Conservation (phyloP, 2,113 vertebrate species). For the Pycnonotus jocosus region DNA sequence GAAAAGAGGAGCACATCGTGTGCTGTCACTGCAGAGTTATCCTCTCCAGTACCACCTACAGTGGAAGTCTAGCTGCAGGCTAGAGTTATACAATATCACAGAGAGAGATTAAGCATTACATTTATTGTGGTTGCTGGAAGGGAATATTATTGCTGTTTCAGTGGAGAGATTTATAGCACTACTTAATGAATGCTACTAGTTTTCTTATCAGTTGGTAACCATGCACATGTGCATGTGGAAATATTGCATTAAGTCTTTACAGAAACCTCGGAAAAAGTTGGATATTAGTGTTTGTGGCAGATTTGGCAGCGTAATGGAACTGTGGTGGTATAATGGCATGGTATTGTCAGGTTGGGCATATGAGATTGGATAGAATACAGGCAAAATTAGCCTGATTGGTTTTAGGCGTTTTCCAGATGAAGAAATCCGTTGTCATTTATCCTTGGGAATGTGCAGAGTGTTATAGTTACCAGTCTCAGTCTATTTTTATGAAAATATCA, state of each 20-base stretch:
- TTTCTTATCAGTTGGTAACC: constrained; percentile 61
- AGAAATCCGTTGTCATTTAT: constrained; percentile 5
- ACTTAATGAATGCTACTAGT: constrained; percentile 57
- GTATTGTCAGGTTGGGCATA: neutral
- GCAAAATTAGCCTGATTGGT: neutral
- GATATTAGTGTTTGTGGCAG: constrained; percentile 8
- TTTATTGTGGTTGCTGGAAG: constrained; percentile 63
- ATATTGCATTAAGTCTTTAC: constrained; percentile 30
- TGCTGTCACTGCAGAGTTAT: constrained; percentile 28
- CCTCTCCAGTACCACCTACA: constrained; percentile 25
- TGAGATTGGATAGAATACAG: neutral
- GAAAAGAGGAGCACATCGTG: neutral
- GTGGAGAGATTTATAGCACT: constrained; percentile 64
- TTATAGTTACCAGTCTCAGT: constrained; percentile 11
- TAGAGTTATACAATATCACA: constrained; percentile 50
- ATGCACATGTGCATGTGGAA: neutral
- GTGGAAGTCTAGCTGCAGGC: constrained; percentile 32
- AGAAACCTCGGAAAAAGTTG: constrained; percentile 27
- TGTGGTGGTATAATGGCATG: neutral
- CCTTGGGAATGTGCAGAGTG: constrained; percentile 8
- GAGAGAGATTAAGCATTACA: constrained; percentile 63
- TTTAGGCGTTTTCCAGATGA: constrained; percentile 28
- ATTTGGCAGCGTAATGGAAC: constrained; percentile 4
- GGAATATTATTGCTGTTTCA: constrained; percentile 52
- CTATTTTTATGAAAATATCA: constrained; percentile 43